Evolutionary conservation across 1,140 invertebrate species (phyloP), one percentile per base, ranked within the genome.

Genomic region (Brachystomella parvula): DNA sequence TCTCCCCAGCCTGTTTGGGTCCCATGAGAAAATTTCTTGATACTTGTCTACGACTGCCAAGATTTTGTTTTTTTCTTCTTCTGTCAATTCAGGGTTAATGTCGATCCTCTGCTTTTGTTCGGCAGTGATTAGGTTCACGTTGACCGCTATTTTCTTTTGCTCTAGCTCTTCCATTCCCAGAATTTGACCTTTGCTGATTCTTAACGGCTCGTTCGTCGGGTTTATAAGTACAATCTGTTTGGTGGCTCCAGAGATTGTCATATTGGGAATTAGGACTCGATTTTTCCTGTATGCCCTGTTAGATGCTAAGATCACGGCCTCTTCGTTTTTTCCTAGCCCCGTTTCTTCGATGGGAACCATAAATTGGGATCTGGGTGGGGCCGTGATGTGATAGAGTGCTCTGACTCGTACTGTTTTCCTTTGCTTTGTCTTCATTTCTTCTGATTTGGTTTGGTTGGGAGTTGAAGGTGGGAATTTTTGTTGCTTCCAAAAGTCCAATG

Each of bases 1-100:
- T 47, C 24, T 47, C 2, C 64, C 64, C 21, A 66, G 15, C 31
- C 59, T 15, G 26, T 61, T n/a, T 12, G 58, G 9, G 9, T 15
- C 24, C 15, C 17, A 60, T 28, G 58, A 29, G 30, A 60, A 60
- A 12, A 17, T 19, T 9, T 60, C 58, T 3, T 60, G 9, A 21
- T 60, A 60, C 28, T 60, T 29, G 17, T 30, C 3, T 15, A 60
- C 6, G 24, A 60, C 24, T 32, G 3, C 26, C 3, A 60, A 15
- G 17, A 60, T 12, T 60, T 29, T 12, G 26, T 17, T 3, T 6
- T 60, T 29, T 30, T 60, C 58, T 6, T 3, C 9, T 28, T 29
- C 15, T 3, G 9, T 32, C 15, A 60, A 15, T 15, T 60, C 24
- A 12, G 15, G 15, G 49, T 56, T 56, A 17, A 56, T 56, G 49